Evolutionary conservation across 2,113 vertebrate species (phyloP), one percentile per base, ranked within the genome.

Genomic region (Periophthalmodon schlosseri): DNA sequence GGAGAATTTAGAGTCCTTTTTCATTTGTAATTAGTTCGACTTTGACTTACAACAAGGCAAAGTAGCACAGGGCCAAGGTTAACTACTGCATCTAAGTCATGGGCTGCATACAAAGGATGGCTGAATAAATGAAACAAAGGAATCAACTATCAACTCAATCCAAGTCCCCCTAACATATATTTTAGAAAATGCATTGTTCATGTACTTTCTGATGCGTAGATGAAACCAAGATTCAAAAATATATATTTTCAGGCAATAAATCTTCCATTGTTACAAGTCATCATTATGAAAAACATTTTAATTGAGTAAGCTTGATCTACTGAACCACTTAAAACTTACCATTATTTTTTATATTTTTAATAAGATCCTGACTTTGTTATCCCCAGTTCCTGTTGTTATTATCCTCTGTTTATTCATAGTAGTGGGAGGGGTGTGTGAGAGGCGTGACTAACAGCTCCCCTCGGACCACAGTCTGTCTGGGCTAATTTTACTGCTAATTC

Each of bases 371-470:
- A 44, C 34, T 65, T 65, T 39, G 63, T 65, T 46, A 21, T 28
- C 0, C 1, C 70, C 33, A 50, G 56, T 79, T 66, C 24, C 21
- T 75, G 58, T 81, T 79, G 8, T 77, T 73, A 44, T 49, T 60
- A 71, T 70, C 58, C 64, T 39, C 57, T 6, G 66, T 56, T 56
- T 56, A 56, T 56, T 56, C 52, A 56, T 68, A 9, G 28, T 13
- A 60, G 21, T 58, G 73, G 81, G 78, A 74, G 84, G 54, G 76
- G 74, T 86, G 89, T 74, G 84, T 89, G 91, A 84, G 69, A 75
- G 84, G 90, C 90, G 87, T 94, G 88, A 93, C 92, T 91, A 93
- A 94, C 82, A n/a, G 88, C 91, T 88, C 88, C 88, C 89, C 57
- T 20, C 74, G 84, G 85, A 79, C 77, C 60, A 60, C 86, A 78